Conservation (phyloP, 1,140 invertebrate species). For the Holotrichia oblita region DNA sequence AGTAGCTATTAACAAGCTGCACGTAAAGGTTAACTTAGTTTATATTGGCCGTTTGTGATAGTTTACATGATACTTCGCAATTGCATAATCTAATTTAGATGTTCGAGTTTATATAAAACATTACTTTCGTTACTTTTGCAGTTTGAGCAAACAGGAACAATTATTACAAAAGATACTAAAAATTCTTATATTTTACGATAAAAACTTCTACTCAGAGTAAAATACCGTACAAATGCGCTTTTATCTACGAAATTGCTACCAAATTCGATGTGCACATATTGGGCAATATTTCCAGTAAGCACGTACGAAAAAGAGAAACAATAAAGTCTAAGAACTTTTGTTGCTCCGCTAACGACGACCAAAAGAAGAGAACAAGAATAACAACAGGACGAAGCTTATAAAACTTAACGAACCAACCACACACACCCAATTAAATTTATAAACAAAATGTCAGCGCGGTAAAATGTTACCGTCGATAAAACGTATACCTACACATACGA, state of each 20-base stretch:
- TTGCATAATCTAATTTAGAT: too few relatives aligned
- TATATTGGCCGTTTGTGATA: too few relatives aligned
- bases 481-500: slow-evolving; percentile 23
- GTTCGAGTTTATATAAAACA: too few relatives aligned
- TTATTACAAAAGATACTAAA: background rate
- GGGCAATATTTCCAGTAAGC: slow-evolving; percentile 5
- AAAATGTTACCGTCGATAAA: slow-evolving; percentile 34
- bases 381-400: slow-evolving; percentile 25
- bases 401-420: slow-evolving; percentile 27
- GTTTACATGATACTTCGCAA: too few relatives aligned
- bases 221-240: background rate
- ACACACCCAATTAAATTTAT: slow-evolving; percentile 45
- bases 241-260: background rate
- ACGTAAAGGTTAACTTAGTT: too few relatives aligned
- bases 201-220: background rate
- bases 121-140: too few relatives aligned
- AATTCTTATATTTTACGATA: background rate
- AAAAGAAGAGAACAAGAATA: slow-evolving; percentile 23
- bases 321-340: slow-evolving; percentile 19
- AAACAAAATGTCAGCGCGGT: slow-evolving; percentile 43
- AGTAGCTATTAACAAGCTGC: too few relatives aligned
- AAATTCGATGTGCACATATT: background rate
- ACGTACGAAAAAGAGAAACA: slow-evolving; percentile 33
- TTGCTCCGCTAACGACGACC: slow-evolving; percentile 20
- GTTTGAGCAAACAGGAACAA: background rate